phyloP scores from a whole-genome alignment of 2,113 vertebrate species.

The Cepphus grylle region DNA sequence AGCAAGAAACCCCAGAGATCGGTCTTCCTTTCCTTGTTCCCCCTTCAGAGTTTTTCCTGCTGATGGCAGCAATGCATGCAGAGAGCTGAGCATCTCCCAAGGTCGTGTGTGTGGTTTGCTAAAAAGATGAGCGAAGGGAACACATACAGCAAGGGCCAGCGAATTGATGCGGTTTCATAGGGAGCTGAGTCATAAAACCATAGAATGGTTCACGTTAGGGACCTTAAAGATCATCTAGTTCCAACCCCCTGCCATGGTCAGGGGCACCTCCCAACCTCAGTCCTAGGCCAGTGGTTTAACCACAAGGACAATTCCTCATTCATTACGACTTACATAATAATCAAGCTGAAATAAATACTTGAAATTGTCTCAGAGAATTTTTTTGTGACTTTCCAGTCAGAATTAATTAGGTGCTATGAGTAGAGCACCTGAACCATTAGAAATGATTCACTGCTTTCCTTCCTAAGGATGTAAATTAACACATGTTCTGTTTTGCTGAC shows the following conservation, averaged over 20 bases:
- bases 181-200: neutral
- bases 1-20: neutral
- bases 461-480: conserved; percentile 52
- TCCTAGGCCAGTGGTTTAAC: neutral
- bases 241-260: too few species aligned
- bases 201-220: too few species aligned
- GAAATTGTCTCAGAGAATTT: neutral
- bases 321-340: neutral
- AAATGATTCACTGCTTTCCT: conserved; percentile 47
- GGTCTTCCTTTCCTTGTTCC: neutral
- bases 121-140: neutral
- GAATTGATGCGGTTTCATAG: neutral
- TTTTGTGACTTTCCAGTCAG: neutral
- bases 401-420: neutral
- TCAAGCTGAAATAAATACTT: neutral
- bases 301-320: neutral
- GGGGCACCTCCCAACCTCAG: too few species aligned
- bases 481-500: conserved; percentile 48
- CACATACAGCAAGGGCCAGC: neutral
- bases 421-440: neutral
- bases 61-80: neutral
- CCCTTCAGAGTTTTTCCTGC: neutral
- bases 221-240: too few species aligned
- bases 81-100: neutral
- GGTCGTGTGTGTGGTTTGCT: neutral